These are phyloP conservation scores for Cydia splendana DNA, from an alignment of 1,140 invertebrate species.

Conservation along the genomic window DNA sequence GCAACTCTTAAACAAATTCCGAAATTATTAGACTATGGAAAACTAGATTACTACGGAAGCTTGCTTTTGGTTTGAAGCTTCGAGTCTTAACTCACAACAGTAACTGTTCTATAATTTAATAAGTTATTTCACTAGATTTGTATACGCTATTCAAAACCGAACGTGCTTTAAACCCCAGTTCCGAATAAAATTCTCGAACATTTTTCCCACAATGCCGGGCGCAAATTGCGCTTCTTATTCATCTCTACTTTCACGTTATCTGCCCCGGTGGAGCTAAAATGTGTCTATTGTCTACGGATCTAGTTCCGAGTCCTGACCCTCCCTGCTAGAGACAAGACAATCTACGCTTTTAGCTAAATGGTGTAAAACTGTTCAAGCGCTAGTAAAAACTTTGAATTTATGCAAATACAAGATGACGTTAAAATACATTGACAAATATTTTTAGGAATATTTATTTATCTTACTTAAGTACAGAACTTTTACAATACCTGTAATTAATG, in stretches of 20 bases:
- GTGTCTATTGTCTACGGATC: constrained; percentile 16
- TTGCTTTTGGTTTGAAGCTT: too few relatives aligned
- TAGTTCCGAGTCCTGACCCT: neutral
- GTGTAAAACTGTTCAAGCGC: too few relatives aligned
- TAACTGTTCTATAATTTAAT: neutral
- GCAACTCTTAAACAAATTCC: too few relatives aligned
- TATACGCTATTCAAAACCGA: constrained; percentile 1
- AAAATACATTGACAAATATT: too few relatives aligned
- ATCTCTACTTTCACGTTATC: constrained; percentile 3
- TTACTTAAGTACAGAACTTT: too few relatives aligned
- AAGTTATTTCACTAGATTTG: neutral
- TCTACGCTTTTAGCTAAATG: neutral
- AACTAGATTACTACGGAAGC: too few relatives aligned
- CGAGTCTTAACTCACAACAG: too few relatives aligned
- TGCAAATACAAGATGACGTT: too few relatives aligned
- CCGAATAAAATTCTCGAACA: constrained; percentile 15
- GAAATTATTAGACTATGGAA: too few relatives aligned
- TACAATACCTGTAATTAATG: too few relatives aligned
- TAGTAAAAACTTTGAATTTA: too few relatives aligned
- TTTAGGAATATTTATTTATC: too few relatives aligned
- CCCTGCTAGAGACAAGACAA: neutral
- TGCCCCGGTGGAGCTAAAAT: constrained; percentile 3
- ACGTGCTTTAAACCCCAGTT: constrained; percentile 9
- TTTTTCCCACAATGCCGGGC: neutral
- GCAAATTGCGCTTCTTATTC: constrained; percentile 16